phyloP scores from a whole-genome alignment of 2,888 invertebrate species.

The Scaptomyza cyrtandrae region DNA sequence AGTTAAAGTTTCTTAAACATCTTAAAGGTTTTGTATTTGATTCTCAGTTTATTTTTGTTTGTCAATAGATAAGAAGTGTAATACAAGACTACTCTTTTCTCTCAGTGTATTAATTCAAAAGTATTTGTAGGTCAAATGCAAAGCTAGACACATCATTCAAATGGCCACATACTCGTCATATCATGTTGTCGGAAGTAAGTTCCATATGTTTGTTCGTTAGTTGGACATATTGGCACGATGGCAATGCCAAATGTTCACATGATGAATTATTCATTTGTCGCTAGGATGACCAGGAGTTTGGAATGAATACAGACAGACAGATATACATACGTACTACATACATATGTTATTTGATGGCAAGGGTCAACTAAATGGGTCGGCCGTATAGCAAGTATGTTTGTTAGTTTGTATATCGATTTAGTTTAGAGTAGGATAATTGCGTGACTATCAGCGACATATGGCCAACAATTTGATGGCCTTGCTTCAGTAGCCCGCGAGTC shows the following conservation, averaged over 20 bases:
- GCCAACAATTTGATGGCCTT: slow-evolving; percentile 40
- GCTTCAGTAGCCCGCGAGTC: slow-evolving; percentile 48
- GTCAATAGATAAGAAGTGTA: too few relatives aligned
- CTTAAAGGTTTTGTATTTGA: too few relatives aligned
- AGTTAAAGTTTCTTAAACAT: not conserved
- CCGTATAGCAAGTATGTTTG: not conserved
- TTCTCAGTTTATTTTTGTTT: too few relatives aligned
- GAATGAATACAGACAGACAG: not conserved
- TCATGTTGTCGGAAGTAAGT: not conserved
- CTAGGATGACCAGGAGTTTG: slow-evolving; percentile 36
- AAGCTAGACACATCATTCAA: slow-evolving; percentile 11
- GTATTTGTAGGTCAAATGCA: slow-evolving; percentile 13
- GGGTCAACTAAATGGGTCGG: slow-evolving; percentile 25
- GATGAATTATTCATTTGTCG: slow-evolving; percentile 60
- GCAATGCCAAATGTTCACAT: slow-evolving; percentile 61
- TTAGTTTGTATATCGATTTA: slow-evolving; percentile 59
- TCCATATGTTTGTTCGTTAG: not conserved
- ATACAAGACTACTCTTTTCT: too few relatives aligned
- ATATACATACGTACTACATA: not conserved
- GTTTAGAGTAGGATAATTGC: slow-evolving; percentile 70
- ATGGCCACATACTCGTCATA: not conserved
- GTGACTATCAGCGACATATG: slow-evolving; percentile 71
- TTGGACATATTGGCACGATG: slow-evolving; percentile 18
- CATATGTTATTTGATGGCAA: not conserved
- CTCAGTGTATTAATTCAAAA: not conserved